Conservation (phyloP, 1,140 invertebrate genomes). For the Drosophila azteca region DNA sequence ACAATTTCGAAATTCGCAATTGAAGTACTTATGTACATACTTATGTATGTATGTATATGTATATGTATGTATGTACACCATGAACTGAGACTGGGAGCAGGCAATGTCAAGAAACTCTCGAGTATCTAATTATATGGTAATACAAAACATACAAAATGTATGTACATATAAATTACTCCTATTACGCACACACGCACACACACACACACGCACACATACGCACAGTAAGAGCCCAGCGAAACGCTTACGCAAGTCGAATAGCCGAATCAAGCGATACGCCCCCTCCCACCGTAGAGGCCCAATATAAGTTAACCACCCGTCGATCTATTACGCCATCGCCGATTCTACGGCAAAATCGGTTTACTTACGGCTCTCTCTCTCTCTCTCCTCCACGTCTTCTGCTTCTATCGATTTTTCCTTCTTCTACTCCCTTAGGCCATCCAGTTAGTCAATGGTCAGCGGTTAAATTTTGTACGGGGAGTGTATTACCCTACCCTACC, state of each 20-base stretch:
- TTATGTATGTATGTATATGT: too few relatives aligned
- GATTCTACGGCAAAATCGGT: slow-evolving; percentile 16
- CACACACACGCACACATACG: slow-evolving; percentile 12
- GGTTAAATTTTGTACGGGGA: too few relatives aligned
- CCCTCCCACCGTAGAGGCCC: slow-evolving; percentile 15
- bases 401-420: slow-evolving; percentile 36
- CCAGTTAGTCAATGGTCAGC: slow-evolving; percentile 45
- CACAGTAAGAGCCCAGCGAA: slow-evolving; percentile 5
- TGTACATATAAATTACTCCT: slow-evolving; percentile 81
- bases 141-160: slow-evolving; percentile 72
- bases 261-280: slow-evolving; percentile 32
- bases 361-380: slow-evolving; percentile 12
- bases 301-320: slow-evolving; percentile 58
- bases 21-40: slow-evolving; percentile 10
- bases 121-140: slow-evolving; percentile 83
- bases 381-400: background rate
- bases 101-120: slow-evolving; percentile 74
- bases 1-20: slow-evolving; percentile 56
- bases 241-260: slow-evolving; percentile 46
- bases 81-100: slow-evolving; percentile 21
- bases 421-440: slow-evolving; percentile 29
- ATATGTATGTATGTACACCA: background rate
- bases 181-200: slow-evolving; percentile 52
- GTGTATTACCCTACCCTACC: background rate
- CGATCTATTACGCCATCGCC: slow-evolving; percentile 72